These are phyloP conservation scores for Drosophila murphyi DNA, from an alignment of 1,140 invertebrate species.

Conservation along the genomic window DNA sequence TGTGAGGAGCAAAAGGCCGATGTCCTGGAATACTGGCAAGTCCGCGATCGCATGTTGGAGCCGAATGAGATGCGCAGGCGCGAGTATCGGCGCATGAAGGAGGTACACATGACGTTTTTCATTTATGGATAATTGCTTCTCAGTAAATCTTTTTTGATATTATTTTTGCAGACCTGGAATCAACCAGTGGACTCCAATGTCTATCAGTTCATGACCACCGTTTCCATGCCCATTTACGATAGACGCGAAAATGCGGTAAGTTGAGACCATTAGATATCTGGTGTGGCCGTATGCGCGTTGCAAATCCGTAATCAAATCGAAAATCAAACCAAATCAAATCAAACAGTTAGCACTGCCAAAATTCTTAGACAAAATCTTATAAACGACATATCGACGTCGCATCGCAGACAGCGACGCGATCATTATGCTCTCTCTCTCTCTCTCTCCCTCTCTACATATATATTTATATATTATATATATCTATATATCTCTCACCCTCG, in stretches of 20 bases:
- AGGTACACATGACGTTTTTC: constrained; percentile 50
- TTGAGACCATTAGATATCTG: constrained; percentile 33
- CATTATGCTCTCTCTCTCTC: constrained; percentile 30
- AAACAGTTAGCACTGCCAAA: constrained; percentile 66
- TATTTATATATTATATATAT: constrained; percentile 6
- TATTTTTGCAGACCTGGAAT: constrained; percentile 86
- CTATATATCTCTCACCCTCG: constrained; percentile 14
- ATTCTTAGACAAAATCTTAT: constrained; percentile 61
- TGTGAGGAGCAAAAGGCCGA: constrained; percentile 90
- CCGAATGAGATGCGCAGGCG: constrained; percentile 63
- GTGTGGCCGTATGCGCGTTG: constrained; percentile 19
- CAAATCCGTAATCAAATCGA: constrained; percentile 12
- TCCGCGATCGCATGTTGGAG: constrained; percentile 68
- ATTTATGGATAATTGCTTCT: not conserved
- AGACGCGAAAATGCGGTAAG: constrained; percentile 91
- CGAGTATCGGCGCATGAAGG: constrained; percentile 65
- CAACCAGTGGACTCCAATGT: constrained; percentile 86
- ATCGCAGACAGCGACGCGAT: constrained; percentile 25
- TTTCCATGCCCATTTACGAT: constrained; percentile 96
- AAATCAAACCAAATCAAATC: constrained; percentile 44
- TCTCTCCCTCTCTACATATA: not conserved
- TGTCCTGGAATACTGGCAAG: constrained; percentile 68
- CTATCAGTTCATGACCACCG: constrained; percentile 94
- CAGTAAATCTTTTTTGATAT: not conserved
- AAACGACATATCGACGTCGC: constrained; percentile 42